These are phyloP conservation scores for Sclerodermus sp. DNA, from an alignment of 2,888 invertebrate genomes.

Conservation along the genomic window DNA sequence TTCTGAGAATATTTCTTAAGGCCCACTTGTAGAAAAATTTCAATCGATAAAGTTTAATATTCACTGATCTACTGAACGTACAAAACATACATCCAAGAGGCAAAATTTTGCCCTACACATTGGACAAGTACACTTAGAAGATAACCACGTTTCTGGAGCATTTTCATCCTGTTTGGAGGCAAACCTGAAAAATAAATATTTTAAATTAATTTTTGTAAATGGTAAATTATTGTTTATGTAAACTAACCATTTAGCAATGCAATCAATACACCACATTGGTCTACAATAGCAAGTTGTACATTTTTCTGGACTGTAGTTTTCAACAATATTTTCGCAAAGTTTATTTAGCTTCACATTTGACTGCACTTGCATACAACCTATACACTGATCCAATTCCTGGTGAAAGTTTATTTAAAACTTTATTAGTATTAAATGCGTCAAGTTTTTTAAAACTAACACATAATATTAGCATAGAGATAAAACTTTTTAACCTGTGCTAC, in stretches of 20 bases:
- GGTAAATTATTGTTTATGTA: slow-evolving; percentile 4
- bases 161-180: slow-evolving; percentile 76
- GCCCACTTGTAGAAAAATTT: too few relatives aligned
- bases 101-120: slow-evolving; percentile 85
- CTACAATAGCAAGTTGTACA: slow-evolving; percentile 72
- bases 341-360: slow-evolving; percentile 81
- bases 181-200: slow-evolving; percentile 62
- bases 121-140: slow-evolving; percentile 83
- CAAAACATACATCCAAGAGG: slow-evolving; percentile 71
- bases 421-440: too few relatives aligned
- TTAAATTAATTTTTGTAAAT: slow-evolving; percentile 1
- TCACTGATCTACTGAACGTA: slow-evolving; percentile 8
- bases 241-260: slow-evolving; percentile 75
- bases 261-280: slow-evolving; percentile 88
- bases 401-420: slow-evolving; percentile 34
- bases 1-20: too few relatives aligned
- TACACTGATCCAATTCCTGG: slow-evolving; percentile 79
- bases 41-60: too few relatives aligned
- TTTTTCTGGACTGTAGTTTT: slow-evolving; percentile 51
- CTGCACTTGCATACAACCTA: slow-evolving; percentile 81
- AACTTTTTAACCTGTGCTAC: slow-evolving; percentile 61
- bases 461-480: too few relatives aligned
- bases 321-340: slow-evolving; percentile 63
- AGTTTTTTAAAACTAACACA: too few relatives aligned
- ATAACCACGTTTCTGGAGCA: slow-evolving; percentile 75